These are phyloP conservation scores for Diprion similis DNA, from an alignment of 1,140 invertebrate genomes.

Conservation along the genomic window DNA sequence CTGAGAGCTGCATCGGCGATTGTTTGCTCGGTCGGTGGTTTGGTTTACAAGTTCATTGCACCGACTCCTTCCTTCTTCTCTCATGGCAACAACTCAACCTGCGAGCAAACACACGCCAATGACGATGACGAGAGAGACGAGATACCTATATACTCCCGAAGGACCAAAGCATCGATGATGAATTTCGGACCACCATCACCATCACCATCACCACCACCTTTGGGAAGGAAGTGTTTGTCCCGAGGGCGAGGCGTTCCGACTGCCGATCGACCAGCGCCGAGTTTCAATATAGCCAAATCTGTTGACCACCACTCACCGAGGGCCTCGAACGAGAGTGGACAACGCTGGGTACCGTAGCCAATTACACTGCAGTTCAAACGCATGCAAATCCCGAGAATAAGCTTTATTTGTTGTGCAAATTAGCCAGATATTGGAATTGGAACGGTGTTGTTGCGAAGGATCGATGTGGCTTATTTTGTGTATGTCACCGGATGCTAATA, in stretches of 20 bases:
- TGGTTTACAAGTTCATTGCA: conserved; percentile 52
- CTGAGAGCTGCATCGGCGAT: conserved; percentile 32
- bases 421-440: conserved; percentile 59
- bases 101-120: too few relatives aligned
- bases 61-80: conserved; percentile 5
- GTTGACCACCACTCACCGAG: not conserved
- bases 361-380: conserved; percentile 64
- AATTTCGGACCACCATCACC: too few relatives aligned
- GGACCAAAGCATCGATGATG: not conserved
- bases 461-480: not conserved
- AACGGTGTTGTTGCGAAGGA: conserved; percentile 46
- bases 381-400: conserved; percentile 63
- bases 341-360: conserved; percentile 49
- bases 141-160: not conserved
- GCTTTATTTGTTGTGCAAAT: conserved; percentile 65
- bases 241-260: not conserved
- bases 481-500: not conserved
- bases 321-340: conserved; percentile 22
- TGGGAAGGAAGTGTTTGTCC: not conserved
- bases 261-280: not conserved
- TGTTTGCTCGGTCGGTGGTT: conserved; percentile 49
- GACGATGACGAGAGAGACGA: not conserved
- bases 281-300: not conserved
- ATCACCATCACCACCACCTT: too few relatives aligned
- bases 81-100: not conserved